These are phyloP conservation scores for Sphecodes monilicornis DNA, from an alignment of 2,888 invertebrate species.

Conservation along the genomic window DNA sequence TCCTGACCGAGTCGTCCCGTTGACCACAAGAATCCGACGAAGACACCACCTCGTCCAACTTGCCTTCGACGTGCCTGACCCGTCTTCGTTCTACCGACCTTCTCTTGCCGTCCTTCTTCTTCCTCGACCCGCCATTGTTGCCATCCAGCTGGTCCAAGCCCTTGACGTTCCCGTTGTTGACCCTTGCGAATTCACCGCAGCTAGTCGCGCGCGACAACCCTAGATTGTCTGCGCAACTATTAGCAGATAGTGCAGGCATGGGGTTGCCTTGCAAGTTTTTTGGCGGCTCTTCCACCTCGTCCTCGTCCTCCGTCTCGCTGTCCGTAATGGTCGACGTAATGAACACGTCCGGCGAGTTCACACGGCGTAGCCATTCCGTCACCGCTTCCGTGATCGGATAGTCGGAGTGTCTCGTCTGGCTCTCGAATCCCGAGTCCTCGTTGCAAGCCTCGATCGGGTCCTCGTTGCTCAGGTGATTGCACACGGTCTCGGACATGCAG, in stretches of 20 bases:
- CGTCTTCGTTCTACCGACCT: constrained; percentile 54
- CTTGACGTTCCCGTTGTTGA: constrained; percentile 57
- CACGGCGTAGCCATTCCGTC: constrained; percentile 86
- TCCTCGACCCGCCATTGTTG: constrained; percentile 50
- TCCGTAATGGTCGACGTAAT: constrained; percentile 65
- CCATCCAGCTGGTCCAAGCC: constrained; percentile 47
- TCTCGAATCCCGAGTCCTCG: constrained; percentile 80
- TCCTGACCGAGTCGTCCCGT: constrained; percentile 34
- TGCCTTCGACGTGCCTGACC: constrained; percentile 44
- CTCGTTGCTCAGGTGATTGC: constrained; percentile 38
- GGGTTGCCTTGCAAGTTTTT: constrained; percentile 87
- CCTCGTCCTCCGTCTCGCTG: constrained; percentile 68
- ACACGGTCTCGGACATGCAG: not conserved
- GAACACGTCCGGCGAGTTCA: constrained; percentile 82
- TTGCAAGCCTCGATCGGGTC: constrained; percentile 67
- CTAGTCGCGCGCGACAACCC: constrained; percentile 75
- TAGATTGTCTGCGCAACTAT: constrained; percentile 76
- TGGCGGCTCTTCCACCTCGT: constrained; percentile 80
- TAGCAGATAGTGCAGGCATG: constrained; percentile 86
- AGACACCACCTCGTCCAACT: constrained; percentile 46
- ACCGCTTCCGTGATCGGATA: constrained; percentile 87
- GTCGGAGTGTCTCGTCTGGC: constrained; percentile 71
- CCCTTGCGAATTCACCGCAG: constrained; percentile 80
- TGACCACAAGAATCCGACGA: constrained; percentile 61
- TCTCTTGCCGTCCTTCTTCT: constrained; percentile 66